These are phyloP conservation scores for Laticauda laticaudata DNA, from an alignment of 2,113 vertebrate species.

Conservation along the genomic window DNA sequence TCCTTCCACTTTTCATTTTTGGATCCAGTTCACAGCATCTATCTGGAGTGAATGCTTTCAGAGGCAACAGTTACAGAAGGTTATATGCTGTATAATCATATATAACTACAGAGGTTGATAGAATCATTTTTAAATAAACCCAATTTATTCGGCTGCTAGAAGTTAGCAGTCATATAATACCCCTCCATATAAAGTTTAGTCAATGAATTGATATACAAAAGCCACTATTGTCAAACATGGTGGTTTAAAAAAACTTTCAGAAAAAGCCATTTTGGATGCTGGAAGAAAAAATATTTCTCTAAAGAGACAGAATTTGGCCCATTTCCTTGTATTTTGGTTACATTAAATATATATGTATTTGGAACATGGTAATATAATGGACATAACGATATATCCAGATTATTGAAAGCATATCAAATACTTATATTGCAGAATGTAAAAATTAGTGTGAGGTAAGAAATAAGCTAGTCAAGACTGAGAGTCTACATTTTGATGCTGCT, in stretches of 20 bases:
- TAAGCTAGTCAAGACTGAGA: slow-evolving; percentile 37
- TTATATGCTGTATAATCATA: background rate
- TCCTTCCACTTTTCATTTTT: background rate
- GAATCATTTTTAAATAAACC: background rate
- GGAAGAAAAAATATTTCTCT: slow-evolving; percentile 29
- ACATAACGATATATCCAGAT: slow-evolving; percentile 61
- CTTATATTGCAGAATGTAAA: slow-evolving; percentile 64
- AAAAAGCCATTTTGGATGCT: slow-evolving; percentile 20
- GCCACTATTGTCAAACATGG: background rate
- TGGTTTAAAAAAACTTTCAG: background rate
- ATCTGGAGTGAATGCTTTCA: background rate
- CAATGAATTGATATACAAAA: background rate
- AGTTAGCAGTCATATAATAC: background rate
- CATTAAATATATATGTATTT: slow-evolving; percentile 39
- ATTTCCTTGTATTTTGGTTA: slow-evolving; percentile 23
- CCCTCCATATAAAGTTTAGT: background rate
- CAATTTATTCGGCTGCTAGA: background rate
- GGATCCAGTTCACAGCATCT: background rate
- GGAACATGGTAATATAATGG: slow-evolving; percentile 33
- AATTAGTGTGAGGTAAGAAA: slow-evolving; percentile 41
- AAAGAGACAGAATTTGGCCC: slow-evolving; percentile 40
- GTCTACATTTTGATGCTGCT: slow-evolving; percentile 12
- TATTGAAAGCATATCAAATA: slow-evolving; percentile 42
- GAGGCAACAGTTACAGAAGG: background rate
- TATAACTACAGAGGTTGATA: background rate